These are phyloP conservation scores for Lophochroa leadbeateri DNA, from an alignment of 2,113 vertebrate genomes.

Conservation along the genomic window DNA sequence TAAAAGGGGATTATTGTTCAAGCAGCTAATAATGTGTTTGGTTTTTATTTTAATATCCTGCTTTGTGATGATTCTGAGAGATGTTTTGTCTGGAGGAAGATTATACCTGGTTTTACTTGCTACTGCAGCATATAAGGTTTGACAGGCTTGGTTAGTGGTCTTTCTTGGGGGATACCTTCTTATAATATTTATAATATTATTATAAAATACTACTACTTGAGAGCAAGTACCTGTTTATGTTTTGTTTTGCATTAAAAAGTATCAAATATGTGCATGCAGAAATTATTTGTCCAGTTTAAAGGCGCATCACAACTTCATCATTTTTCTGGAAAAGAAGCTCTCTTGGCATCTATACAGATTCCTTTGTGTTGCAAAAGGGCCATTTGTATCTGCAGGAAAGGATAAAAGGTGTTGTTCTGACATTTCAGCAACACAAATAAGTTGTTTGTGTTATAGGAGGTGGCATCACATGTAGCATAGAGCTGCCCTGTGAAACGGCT, in stretches of 20 bases:
- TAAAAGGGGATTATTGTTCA: neutral
- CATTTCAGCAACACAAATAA: neutral
- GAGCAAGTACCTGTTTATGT: neutral
- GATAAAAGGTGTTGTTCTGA: neutral
- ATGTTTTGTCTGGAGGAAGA: neutral
- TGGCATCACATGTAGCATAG: neutral
- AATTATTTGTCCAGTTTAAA: neutral
- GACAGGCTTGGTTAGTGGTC: neutral
- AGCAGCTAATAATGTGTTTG: neutral
- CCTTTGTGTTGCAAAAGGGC: neutral
- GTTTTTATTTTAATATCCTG: neutral
- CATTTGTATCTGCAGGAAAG: neutral
- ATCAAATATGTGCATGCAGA: neutral
- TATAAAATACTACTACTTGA: neutral
- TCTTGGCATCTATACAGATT: neutral
- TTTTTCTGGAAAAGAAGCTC: neutral
- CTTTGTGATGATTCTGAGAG: neutral
- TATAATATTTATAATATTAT: neutral
- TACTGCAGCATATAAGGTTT: neutral
- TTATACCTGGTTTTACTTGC: neutral
- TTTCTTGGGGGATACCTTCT: neutral
- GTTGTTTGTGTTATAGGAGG: neutral
- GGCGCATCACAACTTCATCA: rapidly evolving
- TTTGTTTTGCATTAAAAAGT: neutral
- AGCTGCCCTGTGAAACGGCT: neutral